Evolutionary conservation across 2,888 invertebrate species (phyloP), one percentile per base, ranked within the genome.

Genomic region (Hyalella azteca): DNA sequence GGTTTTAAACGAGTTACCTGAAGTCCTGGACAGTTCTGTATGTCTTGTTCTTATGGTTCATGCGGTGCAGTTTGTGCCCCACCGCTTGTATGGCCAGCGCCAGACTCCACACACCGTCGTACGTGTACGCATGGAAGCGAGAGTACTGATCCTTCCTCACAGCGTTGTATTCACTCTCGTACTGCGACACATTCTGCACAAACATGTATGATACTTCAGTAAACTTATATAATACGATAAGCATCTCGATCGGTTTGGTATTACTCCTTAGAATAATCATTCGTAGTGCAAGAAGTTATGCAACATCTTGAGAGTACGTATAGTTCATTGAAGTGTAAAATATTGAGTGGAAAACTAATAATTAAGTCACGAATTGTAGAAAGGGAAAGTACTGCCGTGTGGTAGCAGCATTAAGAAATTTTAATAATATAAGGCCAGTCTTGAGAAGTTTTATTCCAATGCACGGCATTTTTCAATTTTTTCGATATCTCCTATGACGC

Each of bases 31-130:
- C 79, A 3, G 81, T 82, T 26, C 54, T 77, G 60, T 80, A 81
- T 32, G 83, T 83, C n/a, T 54, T 48, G 32, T 78, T 80, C 5
- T 48, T 29, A 29, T 80, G 82, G 45, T 81, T 84, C 49, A 59
- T 73, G 39, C 60, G 66, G 75, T 82, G 80, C 13, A 82, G 81
- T 26, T 82, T 79, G 41, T 82, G 92, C 0, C 96, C 93, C 36
- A 97, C 95, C 85, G 93, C 93, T 87, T 97, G 95, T 82, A 99
- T 94, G 0, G 98, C 98, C 82, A 96, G 89, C 0, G 98, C 98
- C 85, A 98, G 95, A 0, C 97, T 95, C 98, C 98, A 98, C 85
- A 99, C 95, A 4, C 96, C 98, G 88, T 99, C 98, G 88, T 98
- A 99, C 13, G 98, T 97, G 88, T 98, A 99, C 2, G 97, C 98